Evolutionary conservation across 2,888 invertebrate genomes (phyloP), one percentile per base, ranked within the genome.

Genomic region (Chromoteleia sp.): DNA sequence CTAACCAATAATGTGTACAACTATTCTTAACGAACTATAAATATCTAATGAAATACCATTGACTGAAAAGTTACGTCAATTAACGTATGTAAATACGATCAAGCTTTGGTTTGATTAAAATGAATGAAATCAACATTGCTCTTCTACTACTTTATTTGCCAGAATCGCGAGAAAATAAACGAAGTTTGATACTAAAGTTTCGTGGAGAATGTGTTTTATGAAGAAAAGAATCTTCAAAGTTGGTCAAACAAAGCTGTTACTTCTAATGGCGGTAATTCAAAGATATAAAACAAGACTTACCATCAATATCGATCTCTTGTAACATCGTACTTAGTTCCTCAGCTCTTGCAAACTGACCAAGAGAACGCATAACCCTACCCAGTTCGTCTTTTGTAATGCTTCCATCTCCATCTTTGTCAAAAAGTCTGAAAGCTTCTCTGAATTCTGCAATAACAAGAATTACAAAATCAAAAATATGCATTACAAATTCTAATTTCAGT

Each of bases 391-490:
- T 97, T 1, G 97, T 97, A 87, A 97, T 97, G 82, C 95, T 96
- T 0, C 97, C 97, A 86, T 97, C 97, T 4, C 96, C 96, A 86
- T 97, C 97, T 91, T 97, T 97, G 92, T 97, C 97, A 90, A 97
- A 97, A 7, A 97, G 93, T 54, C 96, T 95, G 91, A 97, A 97
- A 0, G 97, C 97, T 91, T 97, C 97, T 29, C 96, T 95, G 89
- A 96, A 97, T 91, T 97, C 97, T 96, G 89, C 0, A 92, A 92
- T 58, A 39, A 80, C 17, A 71, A 30, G 48, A 50, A 21, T 39
- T 33, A 36, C 12, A 8, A 6, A 70, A 48, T 41, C 15, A 39
- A 39, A 43, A 30, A 43, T 50, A 67, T 48, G 45, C 17, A 63
- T 48, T 33, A 19, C n/a, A 63, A 43, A 52, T n/a, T 19, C 19